Evolutionary conservation across 2,888 invertebrate genomes (phyloP).

Genomic region (Anthoptus insignis): DNA sequence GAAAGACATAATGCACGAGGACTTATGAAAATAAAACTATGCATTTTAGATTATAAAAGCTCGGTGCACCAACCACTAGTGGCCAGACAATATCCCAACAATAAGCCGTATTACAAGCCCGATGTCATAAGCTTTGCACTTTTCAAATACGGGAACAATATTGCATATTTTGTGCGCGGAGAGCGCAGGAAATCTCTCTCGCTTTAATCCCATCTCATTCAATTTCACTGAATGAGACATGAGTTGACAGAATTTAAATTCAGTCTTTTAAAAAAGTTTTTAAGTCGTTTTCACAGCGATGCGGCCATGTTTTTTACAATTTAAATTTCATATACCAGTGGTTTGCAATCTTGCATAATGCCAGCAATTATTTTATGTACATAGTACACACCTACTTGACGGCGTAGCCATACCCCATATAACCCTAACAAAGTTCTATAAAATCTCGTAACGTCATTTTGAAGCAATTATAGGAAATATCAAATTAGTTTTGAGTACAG

Average conservation of each 20-base stretch:
- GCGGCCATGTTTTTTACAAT: conserved; percentile 15
- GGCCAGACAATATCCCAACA: conserved; percentile 22
- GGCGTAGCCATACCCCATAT: too few species aligned
- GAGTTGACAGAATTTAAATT: conserved; percentile 35
- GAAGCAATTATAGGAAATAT: too few species aligned
- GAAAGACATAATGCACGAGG: not conserved
- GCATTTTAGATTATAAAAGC: not conserved
- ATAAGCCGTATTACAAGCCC: conserved; percentile 29
- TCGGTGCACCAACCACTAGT: not conserved
- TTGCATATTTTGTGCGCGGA: conserved; percentile 28
- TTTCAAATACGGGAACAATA: conserved; percentile 34
- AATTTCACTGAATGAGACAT: conserved; percentile 32
- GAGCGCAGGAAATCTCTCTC: conserved; percentile 27
- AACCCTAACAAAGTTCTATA: too few species aligned
- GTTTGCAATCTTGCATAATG: too few species aligned
- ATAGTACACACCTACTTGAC: too few species aligned
- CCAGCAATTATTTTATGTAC: too few species aligned
- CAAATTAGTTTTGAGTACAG: too few species aligned
- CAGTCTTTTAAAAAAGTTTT: too few species aligned
- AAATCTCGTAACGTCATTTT: too few species aligned
- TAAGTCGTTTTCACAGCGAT: conserved; percentile 25
- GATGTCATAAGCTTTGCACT: conserved; percentile 36
- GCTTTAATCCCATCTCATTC: conserved; percentile 32
- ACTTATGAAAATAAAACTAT: not conserved
- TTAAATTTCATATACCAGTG: conserved; percentile 19